Base-by-base conservation (phyloP, 2,888 invertebrate species). In the Chromoteleia sp. region DNA sequence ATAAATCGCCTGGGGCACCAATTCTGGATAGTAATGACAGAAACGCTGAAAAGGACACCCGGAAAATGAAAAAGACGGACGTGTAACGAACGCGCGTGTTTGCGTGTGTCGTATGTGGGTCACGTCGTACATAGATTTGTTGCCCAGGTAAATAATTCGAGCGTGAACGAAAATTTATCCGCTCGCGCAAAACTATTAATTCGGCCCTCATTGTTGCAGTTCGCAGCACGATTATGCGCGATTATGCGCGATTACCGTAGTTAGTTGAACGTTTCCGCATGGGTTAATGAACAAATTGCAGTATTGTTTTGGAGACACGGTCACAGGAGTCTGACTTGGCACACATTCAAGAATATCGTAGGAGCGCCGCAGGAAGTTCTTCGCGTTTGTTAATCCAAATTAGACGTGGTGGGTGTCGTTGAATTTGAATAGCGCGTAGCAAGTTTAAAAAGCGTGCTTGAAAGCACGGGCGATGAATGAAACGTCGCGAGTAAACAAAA, bases 231-330 rank as follows among this genome's bases (percentile, higher is more conserved):
- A 71, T 78, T 77, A 68, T 12, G 41, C 8, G 10, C 25, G 59
- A 76, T 76, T 63, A 48, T 14, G 43, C 10, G 10, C 30, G 59
- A 76, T 76, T 54, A 48, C 36, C 41, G 56, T 29, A 73, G 58
- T 73, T 59, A 65, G 54, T 73, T 78, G 73, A 71, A 71, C 67
- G 61, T 79, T 79, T 73, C 71, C 70, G 61, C 79, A 67, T 73
- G 67, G 71, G 67, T 73, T 79, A 50, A 71, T 59, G 78, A 73
- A 67, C 58, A 73, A 78, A 78, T 73, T 65, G 50, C 58, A 25
- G 58, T 17, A 73, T 78, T 78, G 78, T 78, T 78, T 59, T 2
- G 71, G 67, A 52, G 58, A 73, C 65, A 21, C 58, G 52, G 43
- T 58, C 30, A 67, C 54, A 33, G 45, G 10, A 63, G 70, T 14